Conservation (phyloP, 2,797 vertebrate species). For the Platyrinchus mystaceus region DNA sequence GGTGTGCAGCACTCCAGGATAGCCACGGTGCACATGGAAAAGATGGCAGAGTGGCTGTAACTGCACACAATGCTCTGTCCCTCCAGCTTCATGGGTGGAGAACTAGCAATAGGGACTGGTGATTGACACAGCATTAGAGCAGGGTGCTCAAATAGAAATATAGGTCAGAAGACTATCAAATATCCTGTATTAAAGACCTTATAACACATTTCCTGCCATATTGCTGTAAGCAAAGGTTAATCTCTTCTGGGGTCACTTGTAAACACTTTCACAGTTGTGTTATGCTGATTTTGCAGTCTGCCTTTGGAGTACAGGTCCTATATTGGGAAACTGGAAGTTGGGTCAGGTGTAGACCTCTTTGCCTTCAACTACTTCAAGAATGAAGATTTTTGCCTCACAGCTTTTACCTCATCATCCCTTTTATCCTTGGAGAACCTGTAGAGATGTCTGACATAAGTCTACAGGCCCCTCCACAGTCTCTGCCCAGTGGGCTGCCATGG, state of each 20-base stretch:
- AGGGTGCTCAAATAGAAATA: neutral
- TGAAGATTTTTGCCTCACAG: neutral
- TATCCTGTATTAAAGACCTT: neutral
- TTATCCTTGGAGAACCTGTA: neutral
- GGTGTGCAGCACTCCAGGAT: neutral
- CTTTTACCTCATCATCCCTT: neutral
- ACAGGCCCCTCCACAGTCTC: rapidly evolving
- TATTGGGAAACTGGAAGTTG: neutral
- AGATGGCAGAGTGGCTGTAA: neutral
- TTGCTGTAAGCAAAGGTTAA: conserved; percentile 6
- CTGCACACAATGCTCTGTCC: neutral
- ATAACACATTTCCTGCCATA: neutral
- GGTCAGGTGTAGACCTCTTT: neutral
- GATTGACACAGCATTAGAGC: neutral
- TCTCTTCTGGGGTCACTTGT: neutral
- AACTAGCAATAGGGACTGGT: neutral
- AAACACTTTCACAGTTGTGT: neutral
- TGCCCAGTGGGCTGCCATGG: neutral
- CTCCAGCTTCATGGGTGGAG: neutral
- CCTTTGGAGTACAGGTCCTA: neutral
- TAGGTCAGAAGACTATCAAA: neutral
- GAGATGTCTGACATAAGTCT: neutral
- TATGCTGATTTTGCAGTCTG: neutral
- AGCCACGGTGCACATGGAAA: too few relatives aligned
- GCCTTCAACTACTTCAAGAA: neutral